Evolutionary conservation across 2,113 vertebrate species (phyloP).

Genomic region (Athene noctua): DNA sequence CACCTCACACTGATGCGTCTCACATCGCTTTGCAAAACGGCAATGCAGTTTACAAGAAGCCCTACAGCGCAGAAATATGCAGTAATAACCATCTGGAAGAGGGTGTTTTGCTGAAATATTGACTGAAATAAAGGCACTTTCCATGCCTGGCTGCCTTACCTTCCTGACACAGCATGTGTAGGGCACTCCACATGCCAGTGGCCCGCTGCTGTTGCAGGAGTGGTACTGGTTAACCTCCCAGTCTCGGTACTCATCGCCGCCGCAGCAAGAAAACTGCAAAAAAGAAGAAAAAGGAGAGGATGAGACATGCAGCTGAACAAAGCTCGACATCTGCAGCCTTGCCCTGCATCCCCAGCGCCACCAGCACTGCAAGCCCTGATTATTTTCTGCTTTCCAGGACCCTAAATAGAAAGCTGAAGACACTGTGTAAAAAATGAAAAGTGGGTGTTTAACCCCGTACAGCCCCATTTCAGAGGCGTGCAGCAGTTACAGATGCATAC

Average conservation of each 20-base stretch:
- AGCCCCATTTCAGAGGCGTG: not conserved
- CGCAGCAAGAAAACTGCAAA: constrained; percentile 87
- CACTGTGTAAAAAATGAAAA: fast-evolving
- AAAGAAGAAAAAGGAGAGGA: not conserved
- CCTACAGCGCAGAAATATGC: fast-evolving
- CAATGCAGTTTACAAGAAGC: not conserved
- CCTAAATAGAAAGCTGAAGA: not conserved
- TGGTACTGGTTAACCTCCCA: constrained; percentile 90
- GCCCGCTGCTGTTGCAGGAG: constrained; percentile 83
- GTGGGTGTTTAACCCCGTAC: not conserved
- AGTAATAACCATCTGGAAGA: not conserved
- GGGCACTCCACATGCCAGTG: constrained; percentile 87
- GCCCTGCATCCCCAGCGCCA: not conserved
- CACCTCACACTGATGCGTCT: fast-evolving
- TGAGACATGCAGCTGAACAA: fast-evolving
- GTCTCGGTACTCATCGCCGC: constrained; percentile 87
- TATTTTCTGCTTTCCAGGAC: not conserved
- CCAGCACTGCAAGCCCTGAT: fast-evolving
- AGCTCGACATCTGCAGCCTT: fast-evolving
- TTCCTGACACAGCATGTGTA: constrained; percentile 83
- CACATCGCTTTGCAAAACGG: not conserved
- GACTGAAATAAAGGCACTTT: not conserved
- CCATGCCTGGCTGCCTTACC: constrained; percentile 54
- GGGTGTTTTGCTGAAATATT: not conserved
- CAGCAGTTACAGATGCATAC: fast-evolving